Conservation (phyloP, 2,888 invertebrate genomes). For the Spatulosminthurus flaviceps region DNA sequence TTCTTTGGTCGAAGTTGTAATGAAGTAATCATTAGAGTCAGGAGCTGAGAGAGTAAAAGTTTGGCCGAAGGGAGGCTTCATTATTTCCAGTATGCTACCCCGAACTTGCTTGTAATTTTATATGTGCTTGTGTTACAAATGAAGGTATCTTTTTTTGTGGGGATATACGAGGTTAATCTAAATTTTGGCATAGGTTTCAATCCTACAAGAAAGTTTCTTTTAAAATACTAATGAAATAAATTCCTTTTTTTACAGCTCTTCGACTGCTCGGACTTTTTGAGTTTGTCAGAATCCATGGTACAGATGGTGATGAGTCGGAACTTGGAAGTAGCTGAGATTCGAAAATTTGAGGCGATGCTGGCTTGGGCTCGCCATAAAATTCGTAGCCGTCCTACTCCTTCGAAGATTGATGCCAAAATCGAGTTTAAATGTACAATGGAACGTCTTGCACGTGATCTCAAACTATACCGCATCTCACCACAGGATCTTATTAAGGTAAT, state of each 20-base stretch:
- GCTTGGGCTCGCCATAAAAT: conserved; percentile 89
- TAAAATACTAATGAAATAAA: not conserved
- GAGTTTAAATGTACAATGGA: conserved; percentile 95
- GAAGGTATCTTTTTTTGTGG: too few relatives aligned
- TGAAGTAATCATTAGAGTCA: too few relatives aligned
- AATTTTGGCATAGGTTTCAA: too few relatives aligned
- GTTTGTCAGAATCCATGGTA: conserved; percentile 92
- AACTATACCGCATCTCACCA: conserved; percentile 85
- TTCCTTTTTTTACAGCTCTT: conserved; percentile 70
- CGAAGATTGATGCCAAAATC: conserved; percentile 83
- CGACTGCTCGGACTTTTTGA: conserved; percentile 83
- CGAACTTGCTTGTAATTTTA: too few relatives aligned
- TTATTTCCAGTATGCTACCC: too few relatives aligned
- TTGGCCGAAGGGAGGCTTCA: too few relatives aligned
- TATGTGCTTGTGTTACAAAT: too few relatives aligned
- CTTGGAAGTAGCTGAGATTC: conserved; percentile 85
- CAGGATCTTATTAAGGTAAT: conserved; percentile 87
- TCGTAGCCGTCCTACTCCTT: conserved; percentile 77
- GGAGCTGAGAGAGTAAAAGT: too few relatives aligned
- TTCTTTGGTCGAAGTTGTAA: too few relatives aligned
- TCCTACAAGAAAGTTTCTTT: not conserved
- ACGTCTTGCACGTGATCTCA: conserved; percentile 85
- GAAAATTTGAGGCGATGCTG: conserved; percentile 93
- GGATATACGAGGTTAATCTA: too few relatives aligned
- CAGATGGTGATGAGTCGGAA: conserved; percentile 94